These are phyloP conservation scores for Pomacea maculata DNA, from an alignment of 1,140 invertebrate genomes.

Conservation along the genomic window DNA sequence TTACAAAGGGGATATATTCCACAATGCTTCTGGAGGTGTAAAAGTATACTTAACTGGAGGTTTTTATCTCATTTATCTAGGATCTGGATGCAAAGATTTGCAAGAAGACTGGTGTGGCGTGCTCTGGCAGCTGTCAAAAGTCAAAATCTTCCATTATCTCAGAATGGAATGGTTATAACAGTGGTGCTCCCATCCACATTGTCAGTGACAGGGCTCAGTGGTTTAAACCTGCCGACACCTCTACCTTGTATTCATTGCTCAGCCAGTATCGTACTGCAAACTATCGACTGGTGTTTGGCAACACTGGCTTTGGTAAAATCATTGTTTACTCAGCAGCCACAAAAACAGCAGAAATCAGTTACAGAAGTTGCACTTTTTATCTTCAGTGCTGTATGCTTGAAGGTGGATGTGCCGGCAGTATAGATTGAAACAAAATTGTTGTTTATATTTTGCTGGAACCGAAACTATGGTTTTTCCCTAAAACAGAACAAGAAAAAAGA, in stretches of 20 bases:
- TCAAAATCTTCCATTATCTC: background rate
- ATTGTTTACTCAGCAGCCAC: too few species aligned
- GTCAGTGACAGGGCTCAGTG: slow-evolving; percentile 45
- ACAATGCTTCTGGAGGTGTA: too few species aligned
- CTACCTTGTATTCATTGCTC: slow-evolving; percentile 42
- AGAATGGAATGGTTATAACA: background rate
- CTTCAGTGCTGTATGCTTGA: too few species aligned
- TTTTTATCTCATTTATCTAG: slow-evolving; percentile 22
- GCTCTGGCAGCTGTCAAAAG: slow-evolving; percentile 38
- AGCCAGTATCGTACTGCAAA: slow-evolving; percentile 36
- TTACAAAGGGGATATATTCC: too few species aligned
- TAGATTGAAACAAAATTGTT: background rate
- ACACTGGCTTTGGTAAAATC: slow-evolving; percentile 47
- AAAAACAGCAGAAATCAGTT: too few species aligned
- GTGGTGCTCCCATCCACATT: slow-evolving; percentile 36
- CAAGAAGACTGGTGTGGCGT: slow-evolving; percentile 43
- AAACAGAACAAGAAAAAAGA: too few species aligned
- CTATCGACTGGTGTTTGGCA: slow-evolving; percentile 49
- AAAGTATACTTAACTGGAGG: too few species aligned
- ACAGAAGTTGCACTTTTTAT: too few species aligned
- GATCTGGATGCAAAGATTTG: slow-evolving; percentile 45
- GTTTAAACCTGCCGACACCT: slow-evolving; percentile 44
- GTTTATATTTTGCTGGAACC: background rate
- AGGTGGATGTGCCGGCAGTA: background rate
- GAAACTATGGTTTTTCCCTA: too few species aligned